Base-by-base conservation (phyloP, 2,797 vertebrate species). In the Gallinago stenura region DNA sequence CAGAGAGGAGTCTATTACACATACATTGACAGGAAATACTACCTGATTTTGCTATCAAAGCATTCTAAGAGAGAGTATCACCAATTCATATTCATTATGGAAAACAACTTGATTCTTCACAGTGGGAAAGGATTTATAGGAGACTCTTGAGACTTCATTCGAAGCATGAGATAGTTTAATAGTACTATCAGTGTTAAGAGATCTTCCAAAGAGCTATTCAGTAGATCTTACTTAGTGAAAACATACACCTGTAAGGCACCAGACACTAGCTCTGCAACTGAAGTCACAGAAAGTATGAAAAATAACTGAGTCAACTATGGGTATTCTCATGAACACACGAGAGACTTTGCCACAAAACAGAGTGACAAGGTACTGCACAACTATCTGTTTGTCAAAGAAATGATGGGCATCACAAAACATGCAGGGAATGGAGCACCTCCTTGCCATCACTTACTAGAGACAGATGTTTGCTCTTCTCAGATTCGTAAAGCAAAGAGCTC, bases 1-100 rank as follows among this genome's bases (percentile, higher is more conserved):
- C 96, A 97, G 95, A 90, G 82, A 95, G 96, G 95, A 94, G 89
- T 86, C 89, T 89, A 62, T 96, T 79, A 87, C 81, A 92, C 71
- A 0, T 93, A 69, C 69, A 73, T 3, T 70, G 91, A 91, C 90
- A 95, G 95, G 95, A 97, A 96, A 97, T 43, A 87, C 82, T 93
- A 68, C 85, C 92, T 94, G 92, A 96, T 92, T 95, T 85, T 86
- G 79, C 82, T 83, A 92, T 93, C 93, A 93, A 92, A 91, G 71
- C 76, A 30, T 53, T 93, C 81, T 71, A 75, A 79, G 25, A 76
- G 45, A 83, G 45, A 77, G 41, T 53, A 87, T 46, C 87, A 80
- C 31, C 73, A 41, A 88, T 78, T 94, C 69, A 7, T 10, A 57
- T 25, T 80, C 30, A 20, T 83, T 57, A 46, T 2, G 53, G 84